Evolutionary conservation across 2,797 vertebrate genomes (phyloP), one percentile per base, ranked within the genome.

Genomic region (Ateles fusciceps): DNA sequence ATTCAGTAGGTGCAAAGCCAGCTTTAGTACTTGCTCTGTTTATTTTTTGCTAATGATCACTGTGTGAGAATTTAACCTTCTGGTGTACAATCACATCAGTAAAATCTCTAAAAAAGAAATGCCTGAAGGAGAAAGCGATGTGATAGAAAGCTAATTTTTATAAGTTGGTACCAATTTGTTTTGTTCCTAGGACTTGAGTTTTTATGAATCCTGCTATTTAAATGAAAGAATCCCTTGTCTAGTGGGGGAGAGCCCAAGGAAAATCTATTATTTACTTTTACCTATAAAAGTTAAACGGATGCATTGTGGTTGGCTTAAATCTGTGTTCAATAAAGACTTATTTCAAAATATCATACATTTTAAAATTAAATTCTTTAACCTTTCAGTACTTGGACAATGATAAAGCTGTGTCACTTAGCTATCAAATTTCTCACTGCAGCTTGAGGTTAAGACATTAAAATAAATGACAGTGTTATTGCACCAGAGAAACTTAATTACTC

Each of bases 1-100:
- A 99, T 99, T 99, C 99, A 99, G 99, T 99, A 99, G 99, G 99
- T 99, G 99, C 99, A 99, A 99, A 99, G 99, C 99, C 99, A 99
- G 99, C 99, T 99, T 99, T 99, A 99, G 97, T 99, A 98, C 98
- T 99, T 99, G 99, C 99, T 99, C 99, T 99, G 98, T 99, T 99
- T 99, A 98, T 99, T 99, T 98, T 98, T 98, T 99, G 98, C 98
- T 99, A 99, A 98, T 98, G 72, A 96, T 55, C 94, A 84, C 12
- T 91, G 7, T 97, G 97, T 97, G 97, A 96, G 91, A 90, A 17
- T 87, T 95, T 97, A 97, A 94, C 97, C 97, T 95, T 97, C 98
- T 98, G 84, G 48, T 96, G 74, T 97, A 50, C 48, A 94, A 94
- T 97, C 91, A 96, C 87, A 96, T 96, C 28, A 52, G 83, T 64